These are phyloP conservation scores for Triplophysa siluroides DNA, from an alignment of 2,113 vertebrate species.

Conservation along the genomic window DNA sequence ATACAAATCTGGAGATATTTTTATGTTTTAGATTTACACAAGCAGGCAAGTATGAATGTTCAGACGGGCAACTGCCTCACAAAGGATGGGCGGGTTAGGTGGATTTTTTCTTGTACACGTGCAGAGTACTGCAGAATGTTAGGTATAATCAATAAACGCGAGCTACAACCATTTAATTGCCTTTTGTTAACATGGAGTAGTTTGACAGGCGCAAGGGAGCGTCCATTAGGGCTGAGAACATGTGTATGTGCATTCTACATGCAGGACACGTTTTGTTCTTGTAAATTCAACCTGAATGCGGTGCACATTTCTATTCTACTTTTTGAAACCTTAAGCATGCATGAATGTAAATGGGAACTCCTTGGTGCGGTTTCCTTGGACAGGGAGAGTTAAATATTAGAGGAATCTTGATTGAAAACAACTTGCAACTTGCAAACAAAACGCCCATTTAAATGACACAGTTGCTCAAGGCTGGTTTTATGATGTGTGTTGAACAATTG, in stretches of 20 bases:
- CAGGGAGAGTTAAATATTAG: too few species aligned
- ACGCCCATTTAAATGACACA: background rate
- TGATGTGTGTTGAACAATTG: too few species aligned
- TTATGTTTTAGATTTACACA: too few species aligned
- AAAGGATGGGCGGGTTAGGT: too few species aligned
- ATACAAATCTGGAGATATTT: too few species aligned
- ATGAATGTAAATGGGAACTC: background rate
- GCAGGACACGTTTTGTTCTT: conserved; percentile 38
- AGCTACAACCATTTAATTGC: conserved; percentile 67
- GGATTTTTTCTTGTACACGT: conserved; percentile 56
- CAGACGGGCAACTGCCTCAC: too few species aligned
- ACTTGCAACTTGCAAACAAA: too few species aligned
- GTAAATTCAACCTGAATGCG: conserved; percentile 21
- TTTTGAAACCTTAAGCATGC: background rate
- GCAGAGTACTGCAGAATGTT: conserved; percentile 53
- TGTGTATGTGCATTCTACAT: conserved; percentile 8
- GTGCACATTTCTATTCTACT: conserved; percentile 8
- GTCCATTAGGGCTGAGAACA: background rate
- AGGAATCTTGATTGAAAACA: too few species aligned
- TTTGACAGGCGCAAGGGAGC: conserved; percentile 37
- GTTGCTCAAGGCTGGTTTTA: background rate
- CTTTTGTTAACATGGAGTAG: conserved; percentile 61
- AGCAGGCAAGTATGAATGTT: too few species aligned
- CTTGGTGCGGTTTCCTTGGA: background rate
- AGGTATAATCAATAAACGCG: conserved; percentile 68